Conservation (phyloP, 2,888 invertebrate genomes). For the Xanthia icteritia region DNA sequence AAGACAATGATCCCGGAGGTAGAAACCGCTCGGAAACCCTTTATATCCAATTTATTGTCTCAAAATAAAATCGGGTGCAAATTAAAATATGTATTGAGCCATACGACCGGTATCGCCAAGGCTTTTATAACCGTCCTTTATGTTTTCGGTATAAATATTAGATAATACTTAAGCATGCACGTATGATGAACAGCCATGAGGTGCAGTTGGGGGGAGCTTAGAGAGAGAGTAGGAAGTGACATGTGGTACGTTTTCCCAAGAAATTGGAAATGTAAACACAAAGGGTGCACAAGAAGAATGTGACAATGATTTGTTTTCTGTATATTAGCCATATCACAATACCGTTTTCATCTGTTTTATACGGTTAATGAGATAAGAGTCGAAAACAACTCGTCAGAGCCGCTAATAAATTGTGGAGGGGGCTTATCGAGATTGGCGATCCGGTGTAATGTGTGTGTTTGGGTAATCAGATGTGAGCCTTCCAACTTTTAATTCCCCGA, state of each 20-base stretch:
- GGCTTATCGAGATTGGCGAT: constrained; percentile 87
- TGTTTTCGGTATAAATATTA: constrained; percentile 67
- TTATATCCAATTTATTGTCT: constrained; percentile 89
- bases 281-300: constrained; percentile 56
- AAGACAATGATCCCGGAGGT: constrained; percentile 90
- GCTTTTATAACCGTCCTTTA: constrained; percentile 73
- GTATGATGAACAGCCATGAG: constrained; percentile 40
- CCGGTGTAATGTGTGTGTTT: constrained; percentile 86
- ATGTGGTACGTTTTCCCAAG: constrained; percentile 50
- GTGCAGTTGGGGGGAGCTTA: constrained; percentile 20
- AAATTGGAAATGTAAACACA: constrained; percentile 49
- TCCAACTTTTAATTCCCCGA: constrained; percentile 88
- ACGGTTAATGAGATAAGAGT: constrained; percentile 77
- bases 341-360: constrained; percentile 66
- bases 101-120: constrained; percentile 73
- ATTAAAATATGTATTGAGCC: constrained; percentile 87
- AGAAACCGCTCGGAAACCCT: constrained; percentile 88
- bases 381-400: constrained; percentile 82
- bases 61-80: constrained; percentile 90
- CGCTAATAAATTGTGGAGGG: constrained; percentile 84
- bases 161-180: constrained; percentile 61
- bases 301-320: constrained; percentile 58
- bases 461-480: constrained; percentile 88
- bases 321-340: constrained; percentile 63
- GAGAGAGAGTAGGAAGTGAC: constrained; percentile 37